phyloP scores from a whole-genome alignment of 2,888 invertebrate genomes.

The Drosophila lacicola region DNA sequence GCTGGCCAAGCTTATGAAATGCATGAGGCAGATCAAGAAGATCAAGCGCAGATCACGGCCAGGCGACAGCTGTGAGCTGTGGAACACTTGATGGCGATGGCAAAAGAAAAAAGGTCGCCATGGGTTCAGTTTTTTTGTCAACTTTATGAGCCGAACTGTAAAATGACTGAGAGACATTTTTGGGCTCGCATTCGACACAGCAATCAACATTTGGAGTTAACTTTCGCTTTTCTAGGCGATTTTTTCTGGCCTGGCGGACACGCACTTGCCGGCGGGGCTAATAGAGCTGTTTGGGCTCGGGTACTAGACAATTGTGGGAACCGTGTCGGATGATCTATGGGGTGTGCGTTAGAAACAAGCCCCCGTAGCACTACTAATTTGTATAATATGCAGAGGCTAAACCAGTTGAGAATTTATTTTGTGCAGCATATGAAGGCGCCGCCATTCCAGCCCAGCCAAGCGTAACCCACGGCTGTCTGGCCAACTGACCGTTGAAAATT shows the following conservation, averaged over 20 bases:
- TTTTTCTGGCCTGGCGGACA: slow-evolving; percentile 11
- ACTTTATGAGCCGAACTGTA: slow-evolving; percentile 49
- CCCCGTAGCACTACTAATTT: slow-evolving; percentile 71
- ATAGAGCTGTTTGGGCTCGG: slow-evolving; percentile 56
- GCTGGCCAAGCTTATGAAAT: slow-evolving; percentile 63
- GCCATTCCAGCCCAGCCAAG: slow-evolving; percentile 44
- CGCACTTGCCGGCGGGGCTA: slow-evolving; percentile 38
- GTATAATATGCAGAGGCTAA: slow-evolving; percentile 62
- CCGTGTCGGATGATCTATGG: slow-evolving; percentile 30
- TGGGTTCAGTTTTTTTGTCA: slow-evolving; percentile 36
- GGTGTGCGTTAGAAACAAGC: slow-evolving; percentile 66
- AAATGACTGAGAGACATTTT: slow-evolving; percentile 38
- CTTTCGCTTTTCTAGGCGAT: slow-evolving; percentile 67
- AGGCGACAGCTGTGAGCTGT: too few species aligned
- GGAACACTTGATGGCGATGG: slow-evolving; percentile 25
- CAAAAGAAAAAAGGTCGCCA: slow-evolving; percentile 22
- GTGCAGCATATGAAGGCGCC: slow-evolving; percentile 2
- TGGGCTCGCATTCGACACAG: slow-evolving; percentile 38
- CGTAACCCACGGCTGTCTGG: slow-evolving; percentile 64
- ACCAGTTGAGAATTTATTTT: not conserved
- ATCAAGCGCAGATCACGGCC: not conserved
- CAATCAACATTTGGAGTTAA: slow-evolving; percentile 45
- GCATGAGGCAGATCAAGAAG: slow-evolving; percentile 17
- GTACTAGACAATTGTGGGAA: slow-evolving; percentile 56
- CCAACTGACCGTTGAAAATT: slow-evolving; percentile 82